Base-by-base conservation (phyloP, 2,888 invertebrate genomes). In the Lepidonotus clava region DNA sequence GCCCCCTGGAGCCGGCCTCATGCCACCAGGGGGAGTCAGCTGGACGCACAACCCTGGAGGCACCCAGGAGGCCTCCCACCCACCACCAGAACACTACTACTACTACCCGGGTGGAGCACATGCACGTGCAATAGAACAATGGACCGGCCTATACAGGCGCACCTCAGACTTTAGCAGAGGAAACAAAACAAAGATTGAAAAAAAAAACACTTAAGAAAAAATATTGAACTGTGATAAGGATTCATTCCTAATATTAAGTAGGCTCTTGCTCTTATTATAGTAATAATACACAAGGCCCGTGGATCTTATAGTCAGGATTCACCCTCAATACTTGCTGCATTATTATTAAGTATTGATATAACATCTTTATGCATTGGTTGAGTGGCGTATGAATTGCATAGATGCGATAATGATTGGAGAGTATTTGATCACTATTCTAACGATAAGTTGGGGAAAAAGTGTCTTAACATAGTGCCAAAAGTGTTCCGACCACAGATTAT, bases 401-500 rank as follows among this genome's bases (percentile, higher is more conserved):
- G 8, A 46, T 8, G 18, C 8, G 46, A 11, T 18, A 46, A 11
- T 46, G 46, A 46, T 46, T 46, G 46, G 18, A 46, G 18, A 46
- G 8, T 46, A 56, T 4, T 14, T 8, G 61, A 61, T 28, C 24
- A 61, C 0, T 61, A 61, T 61, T 61, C 61, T 11, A 11, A 61
- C n/a, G 18, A 24, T 24, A 53, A 53, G n/a, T 53, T 53, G 21
- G 18, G 53, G 53, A 24, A 53, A 46, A 46, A 46, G 8, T 46
- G 18, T 18, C 8, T 46, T 11, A 18, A 46, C n/a, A 71, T 71
- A 38, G 18, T 71, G 71, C 71, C 71, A 71, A 71, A 71, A 34
- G n/a, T n/a, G 38, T 71, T 71, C 71, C 71, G n/a, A 71, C 71
- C 71, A 71, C 38, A 71, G n/a, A n/a, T 34, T 24, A 66, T 66